Evolutionary conservation across 2,888 invertebrate genomes (phyloP).

Genomic region (Sarcophaga caerulescens): DNA sequence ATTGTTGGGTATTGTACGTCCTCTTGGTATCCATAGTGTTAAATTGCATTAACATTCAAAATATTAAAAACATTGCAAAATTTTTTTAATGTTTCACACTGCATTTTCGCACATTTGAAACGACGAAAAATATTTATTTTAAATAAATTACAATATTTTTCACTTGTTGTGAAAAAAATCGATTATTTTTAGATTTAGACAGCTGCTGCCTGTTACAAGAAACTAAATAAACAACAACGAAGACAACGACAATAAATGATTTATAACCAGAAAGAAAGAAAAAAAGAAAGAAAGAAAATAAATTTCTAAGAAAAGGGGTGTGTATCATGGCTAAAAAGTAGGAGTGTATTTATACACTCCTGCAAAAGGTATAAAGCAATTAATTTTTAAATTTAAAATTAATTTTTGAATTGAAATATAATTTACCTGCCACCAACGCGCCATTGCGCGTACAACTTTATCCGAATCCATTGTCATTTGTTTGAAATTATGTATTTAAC

Average conservation of each 20-base stretch:
- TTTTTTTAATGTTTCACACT: conserved; percentile 3
- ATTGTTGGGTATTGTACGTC: too few relatives aligned
- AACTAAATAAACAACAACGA: neutral
- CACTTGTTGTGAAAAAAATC: neutral
- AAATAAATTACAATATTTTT: neutral
- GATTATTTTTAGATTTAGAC: conserved; percentile 44
- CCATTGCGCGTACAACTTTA: conserved; percentile 81
- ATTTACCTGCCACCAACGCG: conserved; percentile 81
- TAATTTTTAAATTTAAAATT: too few relatives aligned
- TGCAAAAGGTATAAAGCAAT: too few relatives aligned
- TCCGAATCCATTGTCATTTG: conserved; percentile 78
- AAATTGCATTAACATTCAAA: too few relatives aligned
- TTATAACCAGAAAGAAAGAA: neutral
- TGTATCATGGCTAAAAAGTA: conserved; percentile 1
- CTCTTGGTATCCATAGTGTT: too few relatives aligned
- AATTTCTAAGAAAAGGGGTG: conserved; percentile 47
- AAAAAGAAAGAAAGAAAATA: conserved; percentile 7
- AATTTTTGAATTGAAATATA: neutral
- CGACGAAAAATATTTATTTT: conserved; percentile 20
- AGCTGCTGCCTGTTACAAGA: conserved; percentile 43
- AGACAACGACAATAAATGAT: neutral
- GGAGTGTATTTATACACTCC: neutral
- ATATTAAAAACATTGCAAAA: conserved; percentile 14
- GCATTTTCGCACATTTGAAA: conserved; percentile 40
- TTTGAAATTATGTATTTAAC: conserved; percentile 49